Evolutionary conservation across 1,140 invertebrate genomes (phyloP).

Genomic region (Macrobrachium nipponense): DNA sequence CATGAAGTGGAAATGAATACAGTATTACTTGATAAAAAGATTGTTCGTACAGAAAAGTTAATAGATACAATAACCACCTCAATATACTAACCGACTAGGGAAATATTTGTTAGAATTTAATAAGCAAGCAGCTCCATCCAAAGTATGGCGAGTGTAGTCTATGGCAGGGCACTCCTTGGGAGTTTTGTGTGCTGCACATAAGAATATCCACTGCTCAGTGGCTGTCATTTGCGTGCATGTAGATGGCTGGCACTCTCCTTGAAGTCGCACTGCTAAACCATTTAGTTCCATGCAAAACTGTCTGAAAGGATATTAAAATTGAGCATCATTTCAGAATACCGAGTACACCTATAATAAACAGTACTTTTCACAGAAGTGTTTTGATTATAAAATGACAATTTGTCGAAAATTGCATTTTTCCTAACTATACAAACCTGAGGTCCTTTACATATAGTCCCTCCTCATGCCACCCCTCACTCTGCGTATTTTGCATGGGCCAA

Average conservation of each 20-base stretch:
- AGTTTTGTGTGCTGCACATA: conserved; percentile 99
- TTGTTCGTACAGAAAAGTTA: too few species aligned
- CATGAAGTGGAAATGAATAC: too few species aligned
- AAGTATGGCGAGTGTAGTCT: conserved; percentile 98
- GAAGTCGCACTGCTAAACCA: conserved; percentile 91
- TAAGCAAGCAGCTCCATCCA: conserved; percentile 98
- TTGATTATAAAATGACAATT: background rate
- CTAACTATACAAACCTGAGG: too few species aligned
- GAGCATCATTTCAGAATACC: background rate
- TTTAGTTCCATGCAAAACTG: conserved; percentile 99
- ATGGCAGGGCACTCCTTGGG: conserved; percentile 99
- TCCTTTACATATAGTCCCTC: too few species aligned
- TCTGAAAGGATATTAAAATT: conserved; percentile 71
- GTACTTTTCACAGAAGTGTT: too few species aligned
- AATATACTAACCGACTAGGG: conserved; percentile 83
- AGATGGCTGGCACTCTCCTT: conserved; percentile 95
- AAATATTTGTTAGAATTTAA: conserved; percentile 99
- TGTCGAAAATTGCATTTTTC: too few species aligned
- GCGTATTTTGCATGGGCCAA: too few species aligned
- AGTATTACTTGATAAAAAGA: too few species aligned
- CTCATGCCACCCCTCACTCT: too few species aligned
- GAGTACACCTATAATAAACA: too few species aligned
- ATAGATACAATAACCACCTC: too few species aligned
- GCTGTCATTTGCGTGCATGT: conserved; percentile 99
- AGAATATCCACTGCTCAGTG: conserved; percentile 99